phyloP scores from a whole-genome alignment of 2,888 invertebrate species.

The Dioctria rufipes region DNA sequence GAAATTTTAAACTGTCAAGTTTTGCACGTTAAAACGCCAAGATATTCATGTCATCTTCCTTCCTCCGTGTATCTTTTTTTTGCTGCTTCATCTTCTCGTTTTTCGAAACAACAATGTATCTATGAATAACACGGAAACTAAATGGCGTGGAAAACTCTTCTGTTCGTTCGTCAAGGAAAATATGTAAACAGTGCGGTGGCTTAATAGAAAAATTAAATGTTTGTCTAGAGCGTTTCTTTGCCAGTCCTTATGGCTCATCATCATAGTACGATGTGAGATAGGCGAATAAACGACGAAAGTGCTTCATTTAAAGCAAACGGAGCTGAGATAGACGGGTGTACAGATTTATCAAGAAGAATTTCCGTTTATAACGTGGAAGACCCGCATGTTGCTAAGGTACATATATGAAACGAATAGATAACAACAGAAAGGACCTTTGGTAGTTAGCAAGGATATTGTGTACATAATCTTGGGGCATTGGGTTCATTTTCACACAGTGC shows the following conservation, averaged over 20 bases:
- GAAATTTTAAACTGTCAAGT: slow-evolving; percentile 41
- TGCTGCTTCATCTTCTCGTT: neutral
- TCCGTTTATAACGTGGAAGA: neutral
- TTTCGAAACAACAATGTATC: neutral
- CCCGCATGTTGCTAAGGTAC: neutral
- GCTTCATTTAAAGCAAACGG: neutral
- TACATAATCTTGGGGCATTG: too few species aligned
- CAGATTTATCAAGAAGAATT: neutral
- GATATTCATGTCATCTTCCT: slow-evolving; percentile 29
- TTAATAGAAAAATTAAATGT: slow-evolving; percentile 44
- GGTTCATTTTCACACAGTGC: too few species aligned
- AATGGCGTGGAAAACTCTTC: slow-evolving; percentile 30
- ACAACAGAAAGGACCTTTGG: neutral
- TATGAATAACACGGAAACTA: slow-evolving; percentile 9
- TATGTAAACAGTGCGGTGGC: slow-evolving; percentile 28
- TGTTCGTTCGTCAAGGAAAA: neutral
- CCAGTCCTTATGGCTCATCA: neutral
- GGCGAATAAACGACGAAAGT: neutral
- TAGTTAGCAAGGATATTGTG: too few species aligned
- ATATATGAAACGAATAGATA: slow-evolving; percentile 1
- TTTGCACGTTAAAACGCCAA: slow-evolving; percentile 15
- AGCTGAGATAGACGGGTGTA: neutral
- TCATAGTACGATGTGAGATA: neutral
- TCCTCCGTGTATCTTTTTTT: neutral
- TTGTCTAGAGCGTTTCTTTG: slow-evolving; percentile 7